Percentiles rank a stretch among this genome's conserved stretches.
These are phyloP conservation scores for Dryoscopus gambensis DNA, from an alignment of 2,113 vertebrate species.

Conservation along the genomic window DNA sequence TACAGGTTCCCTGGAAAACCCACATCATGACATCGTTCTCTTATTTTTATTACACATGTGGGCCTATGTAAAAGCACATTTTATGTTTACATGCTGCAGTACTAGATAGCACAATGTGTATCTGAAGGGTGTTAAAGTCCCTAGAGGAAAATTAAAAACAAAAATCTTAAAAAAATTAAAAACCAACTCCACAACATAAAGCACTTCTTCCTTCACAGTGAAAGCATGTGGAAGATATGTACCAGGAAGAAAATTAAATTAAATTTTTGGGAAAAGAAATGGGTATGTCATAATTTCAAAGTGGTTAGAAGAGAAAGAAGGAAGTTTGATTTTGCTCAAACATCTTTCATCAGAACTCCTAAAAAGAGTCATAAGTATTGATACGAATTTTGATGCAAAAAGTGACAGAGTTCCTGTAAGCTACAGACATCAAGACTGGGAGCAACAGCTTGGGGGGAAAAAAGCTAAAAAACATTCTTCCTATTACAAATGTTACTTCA, in stretches of 20 bases:
- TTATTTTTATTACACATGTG: not conserved
- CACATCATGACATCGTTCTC: fast-evolving
- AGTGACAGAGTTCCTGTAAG: not conserved
- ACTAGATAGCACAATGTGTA: fast-evolving
- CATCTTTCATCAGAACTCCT: not conserved
- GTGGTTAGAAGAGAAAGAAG: not conserved
- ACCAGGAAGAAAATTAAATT: not conserved
- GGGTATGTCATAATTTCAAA: not conserved
- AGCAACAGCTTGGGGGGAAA: not conserved
- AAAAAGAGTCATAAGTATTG: not conserved
- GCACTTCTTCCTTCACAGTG: not conserved
- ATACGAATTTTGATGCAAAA: not conserved
- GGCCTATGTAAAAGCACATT: not conserved
- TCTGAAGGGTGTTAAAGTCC: not conserved
- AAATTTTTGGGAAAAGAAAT: not conserved
- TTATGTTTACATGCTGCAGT: not conserved
- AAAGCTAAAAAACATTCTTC: not conserved
- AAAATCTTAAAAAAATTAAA: not conserved
- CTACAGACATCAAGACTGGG: not conserved
- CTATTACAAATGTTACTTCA: not conserved
- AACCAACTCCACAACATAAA: not conserved
- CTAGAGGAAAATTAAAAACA: not conserved
- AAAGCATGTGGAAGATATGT: fast-evolving
- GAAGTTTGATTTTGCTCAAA: not conserved
- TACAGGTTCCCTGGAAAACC: not conserved